phyloP scores from a whole-genome alignment of 2,113 vertebrate species.

The Diadophis punctatus region DNA sequence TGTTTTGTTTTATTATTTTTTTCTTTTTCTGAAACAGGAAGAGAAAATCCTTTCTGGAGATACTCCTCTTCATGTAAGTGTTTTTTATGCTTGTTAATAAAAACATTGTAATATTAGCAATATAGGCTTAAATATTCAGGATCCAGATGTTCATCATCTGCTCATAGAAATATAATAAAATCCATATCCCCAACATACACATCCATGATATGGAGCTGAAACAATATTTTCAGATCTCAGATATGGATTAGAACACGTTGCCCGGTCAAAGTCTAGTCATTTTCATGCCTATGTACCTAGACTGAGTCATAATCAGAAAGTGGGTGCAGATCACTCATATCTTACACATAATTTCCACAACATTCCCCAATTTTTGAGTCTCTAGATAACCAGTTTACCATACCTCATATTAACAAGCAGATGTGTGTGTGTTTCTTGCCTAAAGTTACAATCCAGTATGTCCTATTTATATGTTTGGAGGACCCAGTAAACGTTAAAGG shows the following conservation, averaged over 20 bases:
- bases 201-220: not conserved
- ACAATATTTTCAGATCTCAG: not conserved
- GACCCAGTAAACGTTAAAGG: not conserved
- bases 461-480: not conserved
- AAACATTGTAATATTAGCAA: slow-evolving; percentile 48
- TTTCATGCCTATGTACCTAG: not conserved
- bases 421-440: not conserved
- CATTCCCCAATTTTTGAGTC: not conserved
- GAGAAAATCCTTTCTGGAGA: slow-evolving; percentile 59
- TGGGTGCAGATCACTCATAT: not conserved
- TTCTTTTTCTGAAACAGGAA: slow-evolving; percentile 52
- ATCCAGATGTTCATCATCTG: slow-evolving; percentile 44
- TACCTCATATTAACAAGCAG: not conserved
- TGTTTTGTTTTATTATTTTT: slow-evolving; percentile 18
- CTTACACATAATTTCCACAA: not conserved
- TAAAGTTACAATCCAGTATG: not conserved
- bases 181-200: not conserved
- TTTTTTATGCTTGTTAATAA: slow-evolving; percentile 54
- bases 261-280: not conserved
- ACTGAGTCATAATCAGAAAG: not conserved
- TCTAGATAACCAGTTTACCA: not conserved
- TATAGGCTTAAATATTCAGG: slow-evolving; percentile 35
- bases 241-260: not conserved
- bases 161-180: slow-evolving; percentile 45
- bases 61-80: slow-evolving; percentile 71